phyloP scores from a whole-genome alignment of 2,888 invertebrate species.

The Blera fallax region DNA sequence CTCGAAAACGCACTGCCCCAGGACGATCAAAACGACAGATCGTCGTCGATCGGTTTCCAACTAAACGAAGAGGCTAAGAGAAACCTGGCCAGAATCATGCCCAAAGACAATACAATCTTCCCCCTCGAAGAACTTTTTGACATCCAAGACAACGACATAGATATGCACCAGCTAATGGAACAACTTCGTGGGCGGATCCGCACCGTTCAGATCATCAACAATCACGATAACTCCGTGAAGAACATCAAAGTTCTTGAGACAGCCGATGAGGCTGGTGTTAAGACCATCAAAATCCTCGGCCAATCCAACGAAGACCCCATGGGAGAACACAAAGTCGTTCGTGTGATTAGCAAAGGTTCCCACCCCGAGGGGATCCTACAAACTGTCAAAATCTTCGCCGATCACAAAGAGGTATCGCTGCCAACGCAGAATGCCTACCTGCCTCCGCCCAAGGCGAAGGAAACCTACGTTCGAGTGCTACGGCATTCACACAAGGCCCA shows the following conservation, averaged over 20 bases:
- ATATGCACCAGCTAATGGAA: conserved; percentile 17
- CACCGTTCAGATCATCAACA: conserved; percentile 78
- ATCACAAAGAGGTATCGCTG: conserved; percentile 70
- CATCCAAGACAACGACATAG: conserved; percentile 25
- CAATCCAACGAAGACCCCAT: conserved; percentile 75
- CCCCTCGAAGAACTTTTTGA: conserved; percentile 22
- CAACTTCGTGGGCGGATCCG: conserved; percentile 75
- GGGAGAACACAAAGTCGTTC: conserved; percentile 77
- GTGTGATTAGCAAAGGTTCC: conserved; percentile 75
- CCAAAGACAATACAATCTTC: conserved; percentile 9
- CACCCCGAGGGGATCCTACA: conserved; percentile 75
- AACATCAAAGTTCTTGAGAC: conserved; percentile 78
- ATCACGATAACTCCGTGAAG: conserved; percentile 72
- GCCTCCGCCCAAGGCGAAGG: conserved; percentile 33
- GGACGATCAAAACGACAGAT: conserved; percentile 60
- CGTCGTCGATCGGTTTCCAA: conserved; percentile 28
- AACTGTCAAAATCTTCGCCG: conserved; percentile 78
- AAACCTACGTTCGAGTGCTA: background rate
- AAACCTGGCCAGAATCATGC: conserved; percentile 56
- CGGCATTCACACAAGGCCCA: background rate
- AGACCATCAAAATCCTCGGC: conserved; percentile 79
- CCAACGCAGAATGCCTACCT: conserved; percentile 44
- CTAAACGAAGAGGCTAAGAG: conserved; percentile 36
- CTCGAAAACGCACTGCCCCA: conserved; percentile 72
- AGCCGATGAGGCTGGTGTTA: conserved; percentile 76